Conservation (phyloP, 2,797 vertebrate species). For the Merluccius polli region DNA sequence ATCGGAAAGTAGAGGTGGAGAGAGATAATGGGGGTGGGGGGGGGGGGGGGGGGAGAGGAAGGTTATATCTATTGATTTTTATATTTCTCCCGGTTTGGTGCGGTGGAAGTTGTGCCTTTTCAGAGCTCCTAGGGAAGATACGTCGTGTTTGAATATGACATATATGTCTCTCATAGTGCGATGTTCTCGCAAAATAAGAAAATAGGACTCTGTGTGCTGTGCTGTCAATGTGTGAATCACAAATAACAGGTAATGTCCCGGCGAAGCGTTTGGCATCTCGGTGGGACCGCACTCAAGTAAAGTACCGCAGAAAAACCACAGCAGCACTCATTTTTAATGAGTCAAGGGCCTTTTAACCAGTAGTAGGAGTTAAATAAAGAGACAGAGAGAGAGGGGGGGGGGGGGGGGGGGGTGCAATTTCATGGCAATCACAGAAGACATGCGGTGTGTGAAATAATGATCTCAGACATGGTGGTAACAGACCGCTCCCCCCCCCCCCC, state of each 20-base stretch:
- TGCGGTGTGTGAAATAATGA: constrained; percentile 20
- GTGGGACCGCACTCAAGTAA: neutral
- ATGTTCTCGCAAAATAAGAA: neutral
- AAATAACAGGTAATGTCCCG: neutral
- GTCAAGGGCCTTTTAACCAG: constrained; percentile 45
- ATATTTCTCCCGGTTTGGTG: neutral
- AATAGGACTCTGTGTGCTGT: neutral
- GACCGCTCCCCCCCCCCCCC: neutral
- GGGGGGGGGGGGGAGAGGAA: neutral
- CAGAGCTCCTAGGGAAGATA: neutral
- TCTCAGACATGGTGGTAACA: constrained; percentile 20
- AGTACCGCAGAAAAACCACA: constrained; percentile 6
- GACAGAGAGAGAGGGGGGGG: neutral
- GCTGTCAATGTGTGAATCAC: neutral
- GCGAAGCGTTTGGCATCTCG: neutral
- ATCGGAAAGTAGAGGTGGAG: neutral
- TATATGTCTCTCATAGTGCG: neutral
- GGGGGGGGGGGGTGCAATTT: neutral
- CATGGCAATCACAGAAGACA: constrained; percentile 23
- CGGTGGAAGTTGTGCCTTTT: neutral
- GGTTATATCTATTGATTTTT: neutral
- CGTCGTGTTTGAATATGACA: neutral
- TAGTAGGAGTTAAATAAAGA: constrained; percentile 29
- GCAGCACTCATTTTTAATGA: constrained; percentile 36
- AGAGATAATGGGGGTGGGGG: neutral